Conservation (phyloP, 2,113 vertebrate genomes). For the Spea multiplicata region DNA sequence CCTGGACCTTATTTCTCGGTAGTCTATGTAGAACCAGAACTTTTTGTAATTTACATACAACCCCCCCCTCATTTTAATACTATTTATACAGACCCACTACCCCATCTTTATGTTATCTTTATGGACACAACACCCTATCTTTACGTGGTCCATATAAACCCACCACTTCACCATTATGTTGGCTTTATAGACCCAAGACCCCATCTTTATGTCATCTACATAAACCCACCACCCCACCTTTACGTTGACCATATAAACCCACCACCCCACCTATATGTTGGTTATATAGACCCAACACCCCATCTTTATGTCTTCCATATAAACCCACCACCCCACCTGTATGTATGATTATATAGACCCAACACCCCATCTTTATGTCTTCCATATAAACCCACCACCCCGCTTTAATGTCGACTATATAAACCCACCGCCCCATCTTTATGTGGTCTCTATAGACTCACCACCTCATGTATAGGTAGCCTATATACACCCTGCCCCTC, state of each 20-base stretch:
- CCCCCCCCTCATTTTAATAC: background rate
- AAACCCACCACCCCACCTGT: conserved; percentile 1
- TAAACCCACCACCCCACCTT: background rate
- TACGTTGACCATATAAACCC: background rate
- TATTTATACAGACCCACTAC: background rate
- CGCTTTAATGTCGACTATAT: background rate
- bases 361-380: background rate
- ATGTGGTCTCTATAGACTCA: background rate
- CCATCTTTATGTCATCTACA: background rate
- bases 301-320: background rate
- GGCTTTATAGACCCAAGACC: background rate
- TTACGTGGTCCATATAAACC: background rate
- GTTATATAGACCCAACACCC: background rate
- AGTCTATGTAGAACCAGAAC: background rate
- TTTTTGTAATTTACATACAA: background rate
- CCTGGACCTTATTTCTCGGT: background rate
- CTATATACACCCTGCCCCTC: background rate
- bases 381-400: background rate
- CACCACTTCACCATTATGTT: background rate
- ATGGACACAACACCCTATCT: background rate
- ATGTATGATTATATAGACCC: background rate
- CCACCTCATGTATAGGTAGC: background rate
- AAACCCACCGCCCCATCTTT: background rate
- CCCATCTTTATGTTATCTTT: background rate
- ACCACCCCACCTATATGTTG: background rate